Evolutionary conservation across 1,140 invertebrate genomes (phyloP), one percentile per base, ranked within the genome.

Genomic region (Brachionus manjavacas): DNA sequence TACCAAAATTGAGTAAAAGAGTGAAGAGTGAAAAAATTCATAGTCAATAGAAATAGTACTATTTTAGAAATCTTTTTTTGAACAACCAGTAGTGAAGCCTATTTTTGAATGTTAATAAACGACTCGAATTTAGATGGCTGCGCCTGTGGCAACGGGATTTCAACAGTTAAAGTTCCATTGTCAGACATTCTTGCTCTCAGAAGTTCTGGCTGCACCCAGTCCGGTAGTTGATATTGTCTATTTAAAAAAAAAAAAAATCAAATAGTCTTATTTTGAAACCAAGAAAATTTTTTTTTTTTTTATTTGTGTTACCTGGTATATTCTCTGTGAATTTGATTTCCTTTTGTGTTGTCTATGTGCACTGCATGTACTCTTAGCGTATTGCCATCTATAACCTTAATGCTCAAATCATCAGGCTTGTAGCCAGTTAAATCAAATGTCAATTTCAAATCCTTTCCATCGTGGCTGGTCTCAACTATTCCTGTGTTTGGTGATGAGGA

Each of bases 371-470:
- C 83, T 66, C 31, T 49, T 1, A 74, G 28, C 6, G 60, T 74
- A 55, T 55, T 72, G 14, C 35, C 25, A 84, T 84, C 70, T 25
- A 55, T 84, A 14, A 84, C 83, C 74, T 84, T 84, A 12, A 84
- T 66, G 31, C 83, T 84, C 7, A 84, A 64, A 76, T 84, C 83
- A n/a, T 84, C 70, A 2, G 83, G 83, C 60, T 84, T 84, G 64
- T 84, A 84, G 28, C 70, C 83, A 66, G 39, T 74, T 8, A 84
- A 20, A 78, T 84, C 83, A 66, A 84, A 76, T 39, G 83, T 84
- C 31, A 84, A 41, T 28, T 52, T 55, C 3, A 84, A 14, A 6
- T 84, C 41, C 41, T 84, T 72, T 39, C 60, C 70, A 84, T 72
- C 70, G 2, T 55, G 28, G 25, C 12, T 55, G 4, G 23, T 43